Evolutionary conservation across 2,888 invertebrate genomes (phyloP), one percentile per base, ranked within the genome.

Genomic region (Acrobasis repandana): DNA sequence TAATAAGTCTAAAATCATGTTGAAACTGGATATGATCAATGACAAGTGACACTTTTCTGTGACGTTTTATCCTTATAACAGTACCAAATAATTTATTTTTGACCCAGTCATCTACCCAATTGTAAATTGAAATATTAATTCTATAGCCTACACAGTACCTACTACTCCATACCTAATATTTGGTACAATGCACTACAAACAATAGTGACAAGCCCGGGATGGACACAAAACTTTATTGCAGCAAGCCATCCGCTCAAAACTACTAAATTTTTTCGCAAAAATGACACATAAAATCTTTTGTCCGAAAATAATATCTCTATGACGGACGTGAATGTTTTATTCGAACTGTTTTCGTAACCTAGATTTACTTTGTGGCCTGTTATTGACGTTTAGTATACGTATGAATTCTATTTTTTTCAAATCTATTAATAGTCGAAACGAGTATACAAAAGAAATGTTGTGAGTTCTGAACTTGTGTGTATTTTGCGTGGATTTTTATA

Each of bases 221-320:
- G 51, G 51, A 36, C 52, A 11, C 52, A 52, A 52, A 52, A 52
- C 52, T 52, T 52, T 52, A 52, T 36, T 52, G 52, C 52, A 36
- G 36, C 36, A 16, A 16, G 34, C 34, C 52, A 36, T 52, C 36
- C 36, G 52, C 16, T 16, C 52, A 16, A 10, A 52, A 52, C 52
- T 36, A 52, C 36, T 36, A 10, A 52, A 36, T 52, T 52, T 52
- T n/a, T 52, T 52, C 52, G 52, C 52, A 52, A 52, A 52, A 52
- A 52, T 36, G 52, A 36, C 52, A 15, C 51, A 52, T 34, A 52
- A 36, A 36, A 36, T 15, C 36, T 52, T 52, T 52, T 36, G 16
- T 52, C 36, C 36, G 11, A 52, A 52, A 16, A 36, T 52, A 36
- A 52, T 52, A 16, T 34, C 11, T 52, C 36, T 34, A 34, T 52